Percentiles rank a stretch among this genome's conserved stretches.
Evolutionary conservation across 2,888 invertebrate species (phyloP).

Genomic region (Embidobia sp.): DNA sequence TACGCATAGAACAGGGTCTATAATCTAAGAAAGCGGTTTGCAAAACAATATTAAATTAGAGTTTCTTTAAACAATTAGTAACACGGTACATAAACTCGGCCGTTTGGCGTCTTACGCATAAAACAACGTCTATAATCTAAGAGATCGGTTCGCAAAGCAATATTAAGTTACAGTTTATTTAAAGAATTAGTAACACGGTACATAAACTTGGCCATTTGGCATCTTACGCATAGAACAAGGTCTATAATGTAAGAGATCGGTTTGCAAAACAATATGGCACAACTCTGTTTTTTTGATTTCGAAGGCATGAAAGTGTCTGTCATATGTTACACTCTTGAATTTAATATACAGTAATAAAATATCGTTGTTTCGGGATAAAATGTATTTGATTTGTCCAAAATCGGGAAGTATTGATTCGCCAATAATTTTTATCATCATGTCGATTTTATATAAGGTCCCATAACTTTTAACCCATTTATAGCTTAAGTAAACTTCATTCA

Average conservation of each 20-base stretch:
- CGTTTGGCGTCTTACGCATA: no score
- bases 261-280: neutral
- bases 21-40: no score
- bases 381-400: constrained; percentile 17
- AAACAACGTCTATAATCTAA: no score
- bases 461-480: constrained; percentile 5
- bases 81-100: no score
- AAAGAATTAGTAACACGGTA: neutral
- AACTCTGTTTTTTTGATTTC: neutral
- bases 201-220: constrained; percentile 1
- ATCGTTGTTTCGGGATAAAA: neutral
- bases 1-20: no score
- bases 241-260: neutral
- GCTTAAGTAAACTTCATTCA: neutral
- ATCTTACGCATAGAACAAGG: neutral
- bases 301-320: constrained; percentile 1
- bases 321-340: neutral
- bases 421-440: constrained; percentile 1
- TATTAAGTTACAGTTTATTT: no score
- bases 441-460: constrained; percentile 8
- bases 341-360: neutral
- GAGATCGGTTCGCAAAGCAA: neutral
- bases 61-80: no score
- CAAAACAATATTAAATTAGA: no score
- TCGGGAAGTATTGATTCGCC: neutral